Evolutionary conservation across 2,113 vertebrate genomes (phyloP), one percentile per base, ranked within the genome.

Genomic region (Megalops atlanticus): DNA sequence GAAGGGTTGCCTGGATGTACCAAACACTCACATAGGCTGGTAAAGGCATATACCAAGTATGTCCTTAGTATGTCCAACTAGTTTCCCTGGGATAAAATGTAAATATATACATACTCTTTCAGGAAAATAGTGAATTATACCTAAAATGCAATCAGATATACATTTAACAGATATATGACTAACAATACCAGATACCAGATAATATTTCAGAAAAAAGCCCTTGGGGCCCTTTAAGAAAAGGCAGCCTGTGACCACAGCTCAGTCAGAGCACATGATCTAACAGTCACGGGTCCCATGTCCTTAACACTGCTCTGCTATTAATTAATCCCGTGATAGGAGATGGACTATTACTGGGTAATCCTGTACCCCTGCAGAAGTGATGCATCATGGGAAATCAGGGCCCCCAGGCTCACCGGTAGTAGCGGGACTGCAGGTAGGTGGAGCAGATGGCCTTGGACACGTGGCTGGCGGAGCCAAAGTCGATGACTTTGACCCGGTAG

Each of bases 381-480:
- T 2, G 4, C 24, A 54, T 16, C 16, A 4, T 21, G 18, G 18
- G 2, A 54, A 54, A 24, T 3, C 2, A n/a, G 49, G 11, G 49
- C 4, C n/a, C 2, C 33, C 12, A 7, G 31, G 6, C 89, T 93
- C 84, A 97, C 97, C 97, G 95, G 93, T 99, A 99, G 88, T 99
- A 99, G 40, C 97, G 95, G 0, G 97, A 99, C 94, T 99, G 98
- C 87, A 99, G 86, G 80, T 99, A 99, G 24, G 98, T 99, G 47
- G 98, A 98, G 88, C 98, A 99, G 69, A 99, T 96, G 0, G 97
- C 97, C 90, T 98, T 99, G 77, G 97, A 99, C 45, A 99, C 97
- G 0, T 99, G 97, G 88, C 97, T 99, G 79, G 98, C 98, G 0
- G 97, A 99, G 85, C 98, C 98, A 0, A 99, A 99, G 86, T 99